Base-by-base conservation (phyloP, 2,113 vertebrate genomes). In the Syrrhaptes paradoxus region DNA sequence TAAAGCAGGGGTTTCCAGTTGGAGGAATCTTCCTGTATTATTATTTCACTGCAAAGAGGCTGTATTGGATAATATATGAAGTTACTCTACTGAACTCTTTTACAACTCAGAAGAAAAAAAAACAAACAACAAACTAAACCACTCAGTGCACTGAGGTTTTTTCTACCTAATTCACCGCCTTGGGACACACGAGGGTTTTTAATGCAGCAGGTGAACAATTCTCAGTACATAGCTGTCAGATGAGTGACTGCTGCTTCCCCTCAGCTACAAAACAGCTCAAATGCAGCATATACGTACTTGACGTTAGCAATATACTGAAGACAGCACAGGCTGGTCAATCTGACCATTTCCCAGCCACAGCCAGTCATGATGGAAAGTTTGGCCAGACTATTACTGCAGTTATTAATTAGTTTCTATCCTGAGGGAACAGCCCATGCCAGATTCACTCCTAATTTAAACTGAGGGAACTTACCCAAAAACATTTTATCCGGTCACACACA, bases 371-470 rank as follows among this genome's bases (percentile, higher is more conserved):
- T 0, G 54, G n/a, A 70, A 89, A 91, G 74, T 84, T 85, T 13
- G 11, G 57, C 63, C 88, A 92, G 81, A 29, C 77, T 73, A 54
- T 62, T 84, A 49, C 46, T 8, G 28, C 43, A 66, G 66, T 36
- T 91, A 85, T 49, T 79, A 97, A 90, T 86, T 17, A 34, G 46
- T 49, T 87, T 77, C 54, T 90, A 54, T 87, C 80, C 88, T 76
- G 61, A 38, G 38, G 79, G 90, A 97, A 90, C 13, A 19, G 88
- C 77, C 72, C 88, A 59, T 71, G 85, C 68, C 63, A 86, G 86
- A 84, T 76, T 75, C 89, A 54, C n/a, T 83, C 86, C 77, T 65
- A 46, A 93, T 89, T 92, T 94, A 61, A 94, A 85, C 77, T 13
- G 43, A 87, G 70, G 90, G 80, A 93, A 90, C 36, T 66, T 76